Evolutionary conservation across 2,888 invertebrate species (phyloP).

Genomic region (Phasia obesa): DNA sequence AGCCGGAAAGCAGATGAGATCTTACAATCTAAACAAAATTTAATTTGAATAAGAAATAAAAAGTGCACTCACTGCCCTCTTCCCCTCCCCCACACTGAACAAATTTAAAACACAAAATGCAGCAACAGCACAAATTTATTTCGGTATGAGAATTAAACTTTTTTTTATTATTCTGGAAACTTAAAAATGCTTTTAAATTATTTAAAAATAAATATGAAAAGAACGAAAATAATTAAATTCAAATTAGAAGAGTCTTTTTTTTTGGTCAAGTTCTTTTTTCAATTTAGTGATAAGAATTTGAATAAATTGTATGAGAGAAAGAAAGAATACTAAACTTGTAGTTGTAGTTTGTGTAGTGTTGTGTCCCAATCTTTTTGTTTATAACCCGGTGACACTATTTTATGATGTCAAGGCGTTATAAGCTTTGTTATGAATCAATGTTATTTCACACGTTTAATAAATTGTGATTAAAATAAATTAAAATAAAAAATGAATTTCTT

Average conservation of each 20-base stretch:
- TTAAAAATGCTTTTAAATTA: background rate
- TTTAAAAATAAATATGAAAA: background rate
- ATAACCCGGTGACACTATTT: background rate
- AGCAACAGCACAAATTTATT: slow-evolving; percentile 36
- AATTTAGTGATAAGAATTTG: slow-evolving; percentile 46
- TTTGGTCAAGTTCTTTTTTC: slow-evolving; percentile 27
- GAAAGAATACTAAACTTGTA: background rate
- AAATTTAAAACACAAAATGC: slow-evolving; percentile 51
- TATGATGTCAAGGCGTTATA: slow-evolving; percentile 28
- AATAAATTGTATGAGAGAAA: background rate
- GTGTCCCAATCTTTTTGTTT: slow-evolving; percentile 56
- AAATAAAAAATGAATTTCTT: no score
- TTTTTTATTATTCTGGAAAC: slow-evolving; percentile 31
- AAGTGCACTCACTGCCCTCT: background rate
- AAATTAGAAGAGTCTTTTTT: slow-evolving; percentile 46
- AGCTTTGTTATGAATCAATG: background rate
- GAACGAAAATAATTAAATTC: slow-evolving; percentile 48
- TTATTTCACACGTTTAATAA: slow-evolving; percentile 34
- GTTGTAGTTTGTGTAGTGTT: slow-evolving; percentile 16
- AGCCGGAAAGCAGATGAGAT: slow-evolving; percentile 53
- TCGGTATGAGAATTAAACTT: slow-evolving; percentile 31
- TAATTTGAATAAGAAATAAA: background rate
- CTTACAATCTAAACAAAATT: background rate
- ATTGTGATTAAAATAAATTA: background rate
- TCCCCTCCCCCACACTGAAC: background rate